Evolutionary conservation across 2,888 invertebrate species (phyloP).

Genomic region (Hybos culiciformis): DNA sequence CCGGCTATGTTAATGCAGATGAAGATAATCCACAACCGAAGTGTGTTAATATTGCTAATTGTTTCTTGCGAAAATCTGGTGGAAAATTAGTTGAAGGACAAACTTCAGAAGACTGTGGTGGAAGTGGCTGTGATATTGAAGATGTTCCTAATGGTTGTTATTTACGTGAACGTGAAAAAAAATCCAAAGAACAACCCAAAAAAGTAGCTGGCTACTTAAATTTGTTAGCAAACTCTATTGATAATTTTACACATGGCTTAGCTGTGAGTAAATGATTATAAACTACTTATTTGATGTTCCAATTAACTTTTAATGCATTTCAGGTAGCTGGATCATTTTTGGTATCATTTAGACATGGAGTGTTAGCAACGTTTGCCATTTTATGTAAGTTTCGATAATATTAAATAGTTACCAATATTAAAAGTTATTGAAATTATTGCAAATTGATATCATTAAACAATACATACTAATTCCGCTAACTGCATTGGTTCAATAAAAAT

Average conservation of each 20-base stretch:
- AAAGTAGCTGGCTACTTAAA: constrained; percentile 84
- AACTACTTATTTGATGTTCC: no score
- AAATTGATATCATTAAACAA: background rate
- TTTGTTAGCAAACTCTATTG: constrained; percentile 89
- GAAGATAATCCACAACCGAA: constrained; percentile 36
- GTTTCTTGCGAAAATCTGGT: constrained; percentile 30
- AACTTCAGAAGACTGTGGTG: constrained; percentile 24
- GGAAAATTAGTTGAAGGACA: constrained; percentile 31
- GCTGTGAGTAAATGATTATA: no score
- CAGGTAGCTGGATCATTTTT: constrained; percentile 96
- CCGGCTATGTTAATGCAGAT: constrained; percentile 44
- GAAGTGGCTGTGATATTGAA: constrained; percentile 34
- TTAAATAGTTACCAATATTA: no score
- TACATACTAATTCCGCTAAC: background rate
- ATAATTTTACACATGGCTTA: constrained; percentile 96
- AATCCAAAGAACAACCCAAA: constrained; percentile 24
- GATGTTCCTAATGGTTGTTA: constrained; percentile 36
- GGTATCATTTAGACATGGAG: constrained; percentile 77
- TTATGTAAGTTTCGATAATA: constrained; percentile 37
- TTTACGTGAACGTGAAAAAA: constrained; percentile 30
- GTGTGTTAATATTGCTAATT: constrained; percentile 36
- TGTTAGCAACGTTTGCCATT: constrained; percentile 88
- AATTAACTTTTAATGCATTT: no score
- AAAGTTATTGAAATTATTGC: background rate
- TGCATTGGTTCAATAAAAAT: no score